Base-by-base conservation (phyloP, 2,888 invertebrate genomes). In the Xiphydria camelus region DNA sequence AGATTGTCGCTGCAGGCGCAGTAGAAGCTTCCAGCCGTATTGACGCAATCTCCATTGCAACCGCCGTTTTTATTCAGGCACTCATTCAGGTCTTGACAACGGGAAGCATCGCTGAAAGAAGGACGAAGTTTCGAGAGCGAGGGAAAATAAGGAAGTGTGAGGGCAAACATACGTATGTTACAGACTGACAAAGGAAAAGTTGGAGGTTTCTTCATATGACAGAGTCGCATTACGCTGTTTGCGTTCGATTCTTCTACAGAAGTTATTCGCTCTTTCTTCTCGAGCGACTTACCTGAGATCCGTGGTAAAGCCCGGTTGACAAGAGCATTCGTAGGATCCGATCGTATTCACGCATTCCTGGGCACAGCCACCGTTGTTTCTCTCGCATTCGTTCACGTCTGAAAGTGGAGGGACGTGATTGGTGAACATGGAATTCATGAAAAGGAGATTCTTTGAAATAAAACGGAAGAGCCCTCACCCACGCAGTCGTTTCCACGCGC, bases 381-480 rank as follows among this genome's bases (percentile, higher is more conserved):
- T 50, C 7, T 64, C 66, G 54, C 78, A 78, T 48, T 77, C 76
- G 48, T 74, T 65, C 42, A 73, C 62, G 57, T 72, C 77, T 73
- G 47, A 21, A 36, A 32, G n/a, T n/a, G n/a, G n/a, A 12, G 5
- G 19, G 2, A 17, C 23, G 3, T 9, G 34, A 41, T n/a, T 9
- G 4, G 14, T 33, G 12, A 33, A 15, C 15, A 4, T n/a, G n/a
- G n/a, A n/a, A n/a, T n/a, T n/a, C n/a, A 21, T 23, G 23, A 23
- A 23, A 23, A 23, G 23, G 7, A 23, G n/a, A 23, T n/a, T 22
- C 3, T 14, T n/a, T n/a, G n/a, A n/a, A n/a, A n/a, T n/a, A n/a
- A n/a, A n/a, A n/a, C n/a, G n/a, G n/a, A n/a, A n/a, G n/a, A n/a
- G n/a, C n/a, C 52, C 62, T 63, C 60, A 66, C 73, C 72, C 39